Percentiles rank a stretch among this genome's conserved stretches.
phyloP scores from a whole-genome alignment of 2,797 vertebrate genomes.

The Acipenser ruthenus region DNA sequence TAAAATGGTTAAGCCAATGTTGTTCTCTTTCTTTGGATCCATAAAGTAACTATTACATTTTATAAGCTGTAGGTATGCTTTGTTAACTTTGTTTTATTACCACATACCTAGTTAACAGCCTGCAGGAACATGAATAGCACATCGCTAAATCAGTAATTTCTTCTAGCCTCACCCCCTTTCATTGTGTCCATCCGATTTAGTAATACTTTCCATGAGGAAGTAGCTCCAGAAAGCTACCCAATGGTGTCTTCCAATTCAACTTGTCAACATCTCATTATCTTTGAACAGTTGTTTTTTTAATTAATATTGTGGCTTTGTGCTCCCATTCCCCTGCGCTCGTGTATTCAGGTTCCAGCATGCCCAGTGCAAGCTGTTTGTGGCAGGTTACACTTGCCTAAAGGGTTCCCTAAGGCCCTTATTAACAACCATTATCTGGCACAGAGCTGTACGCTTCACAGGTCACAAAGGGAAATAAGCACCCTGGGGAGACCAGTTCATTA shows the following conservation, averaged over 20 bases:
- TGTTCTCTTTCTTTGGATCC: too few relatives aligned
- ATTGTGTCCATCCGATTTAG: background rate
- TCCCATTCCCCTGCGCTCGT: background rate
- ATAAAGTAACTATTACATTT: too few relatives aligned
- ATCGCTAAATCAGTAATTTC: too few relatives aligned
- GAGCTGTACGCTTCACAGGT: too few relatives aligned
- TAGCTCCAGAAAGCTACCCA: background rate
- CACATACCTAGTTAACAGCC: too few relatives aligned
- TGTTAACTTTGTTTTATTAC: too few relatives aligned
- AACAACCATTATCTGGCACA: constrained; percentile 36
- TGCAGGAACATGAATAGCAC: too few relatives aligned
- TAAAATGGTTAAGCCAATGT: too few relatives aligned
- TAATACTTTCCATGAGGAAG: background rate
- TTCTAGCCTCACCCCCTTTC: too few relatives aligned
- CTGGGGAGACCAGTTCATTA: too few relatives aligned
- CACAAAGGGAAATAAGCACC: too few relatives aligned
- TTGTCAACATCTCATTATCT: background rate
- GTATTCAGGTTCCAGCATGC: constrained; percentile 59
- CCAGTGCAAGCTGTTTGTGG: constrained; percentile 32
- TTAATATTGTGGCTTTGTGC: constrained; percentile 14
- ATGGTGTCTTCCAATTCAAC: background rate
- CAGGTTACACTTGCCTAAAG: background rate
- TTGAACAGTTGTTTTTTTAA: constrained; percentile 12
- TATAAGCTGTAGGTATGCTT: too few relatives aligned
- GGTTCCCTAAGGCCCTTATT: constrained; percentile 26